These are phyloP conservation scores for Acleris literana DNA, from an alignment of 2,888 invertebrate genomes.

Conservation along the genomic window DNA sequence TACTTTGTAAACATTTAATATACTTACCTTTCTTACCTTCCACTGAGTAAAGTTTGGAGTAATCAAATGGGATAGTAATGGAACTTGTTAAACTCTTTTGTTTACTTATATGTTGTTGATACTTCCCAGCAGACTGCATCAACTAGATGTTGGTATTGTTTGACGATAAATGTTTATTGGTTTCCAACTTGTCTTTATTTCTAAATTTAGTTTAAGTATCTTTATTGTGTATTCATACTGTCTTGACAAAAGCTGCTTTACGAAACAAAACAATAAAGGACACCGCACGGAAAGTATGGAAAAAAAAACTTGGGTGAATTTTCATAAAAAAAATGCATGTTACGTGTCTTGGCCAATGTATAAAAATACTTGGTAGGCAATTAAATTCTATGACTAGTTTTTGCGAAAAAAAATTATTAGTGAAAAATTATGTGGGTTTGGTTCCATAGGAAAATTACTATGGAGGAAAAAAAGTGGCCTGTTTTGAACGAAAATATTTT, in stretches of 20 bases:
- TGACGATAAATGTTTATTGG: background rate
- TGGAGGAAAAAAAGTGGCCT: too few species aligned
- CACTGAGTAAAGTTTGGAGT: background rate
- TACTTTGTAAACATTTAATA: background rate
- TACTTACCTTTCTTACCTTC: background rate
- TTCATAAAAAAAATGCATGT: too few species aligned
- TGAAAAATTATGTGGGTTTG: too few species aligned
- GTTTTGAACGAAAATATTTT: too few species aligned
- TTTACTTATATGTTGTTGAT: background rate
- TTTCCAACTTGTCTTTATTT: background rate
- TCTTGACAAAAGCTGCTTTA: constrained; percentile 68
- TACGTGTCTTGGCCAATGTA: too few species aligned
- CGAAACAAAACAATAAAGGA: constrained; percentile 33
- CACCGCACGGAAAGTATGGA: too few species aligned
- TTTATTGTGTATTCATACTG: constrained; percentile 41
- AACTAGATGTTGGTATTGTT: background rate
- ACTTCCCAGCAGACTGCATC: background rate
- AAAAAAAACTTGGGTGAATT: too few species aligned
- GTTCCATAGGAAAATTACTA: too few species aligned
- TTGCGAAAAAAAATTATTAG: too few species aligned
- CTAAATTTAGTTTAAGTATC: background rate
- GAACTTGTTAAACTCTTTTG: background rate
- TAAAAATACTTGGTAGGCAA: too few species aligned
- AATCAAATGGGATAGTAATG: background rate
- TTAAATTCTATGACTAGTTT: too few species aligned